Conservation (phyloP, 2,797 vertebrate species). For the Salarias fasciatus region DNA sequence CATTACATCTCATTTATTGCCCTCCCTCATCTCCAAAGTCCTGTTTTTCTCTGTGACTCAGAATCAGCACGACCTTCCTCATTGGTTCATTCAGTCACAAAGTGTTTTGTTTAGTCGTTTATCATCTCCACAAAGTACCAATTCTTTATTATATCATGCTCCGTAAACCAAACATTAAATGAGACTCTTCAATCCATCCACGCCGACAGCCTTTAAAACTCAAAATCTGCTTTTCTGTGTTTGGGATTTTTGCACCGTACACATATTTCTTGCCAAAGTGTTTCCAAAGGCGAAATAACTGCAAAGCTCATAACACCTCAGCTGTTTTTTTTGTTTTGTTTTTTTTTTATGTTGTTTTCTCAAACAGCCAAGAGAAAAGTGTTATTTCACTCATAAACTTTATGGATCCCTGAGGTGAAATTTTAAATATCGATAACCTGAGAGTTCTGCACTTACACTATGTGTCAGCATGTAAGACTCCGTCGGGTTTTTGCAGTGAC, state of each 20-base stretch:
- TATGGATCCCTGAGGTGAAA: constrained; percentile 32
- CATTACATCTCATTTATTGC: constrained; percentile 33
- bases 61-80: constrained; percentile 16
- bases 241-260: too few species aligned
- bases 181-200: too few species aligned
- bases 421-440: background rate
- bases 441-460: background rate
- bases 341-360: too few species aligned
- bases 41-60: constrained; percentile 24
- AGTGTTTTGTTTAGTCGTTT: too few species aligned
- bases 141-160: too few species aligned
- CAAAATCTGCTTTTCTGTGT: too few species aligned
- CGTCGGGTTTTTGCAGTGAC: background rate
- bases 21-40: constrained; percentile 14
- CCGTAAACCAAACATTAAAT: too few species aligned
- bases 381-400: background rate
- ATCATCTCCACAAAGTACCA: too few species aligned
- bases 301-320: background rate
- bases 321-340: constrained; percentile 24
- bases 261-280: too few species aligned
- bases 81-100: constrained; percentile 17
- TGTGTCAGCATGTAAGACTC: background rate
- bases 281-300: background rate
- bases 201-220: too few species aligned
- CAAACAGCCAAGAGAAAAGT: constrained; percentile 6